Evolutionary conservation across 1,140 invertebrate species (phyloP), one percentile per base, ranked within the genome.

Genomic region (Caenorhabditis inopinata): DNA sequence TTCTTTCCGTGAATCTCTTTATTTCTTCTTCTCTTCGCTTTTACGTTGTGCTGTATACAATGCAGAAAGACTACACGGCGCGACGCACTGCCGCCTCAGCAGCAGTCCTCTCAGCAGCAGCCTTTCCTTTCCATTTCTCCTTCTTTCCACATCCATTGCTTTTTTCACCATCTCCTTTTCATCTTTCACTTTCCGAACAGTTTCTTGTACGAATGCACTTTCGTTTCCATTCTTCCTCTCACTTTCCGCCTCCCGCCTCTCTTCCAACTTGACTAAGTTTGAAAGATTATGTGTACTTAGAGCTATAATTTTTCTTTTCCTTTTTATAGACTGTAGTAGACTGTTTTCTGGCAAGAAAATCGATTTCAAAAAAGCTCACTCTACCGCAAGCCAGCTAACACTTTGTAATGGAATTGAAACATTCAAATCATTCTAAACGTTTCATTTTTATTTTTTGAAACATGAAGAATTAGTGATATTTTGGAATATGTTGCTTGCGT

Each of bases 151-250:
- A 21, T 68, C 27, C 58, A 42, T 38, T 11, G 51, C 27, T 58
- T 58, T 58, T 58, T 58, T 58, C 51, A 29, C 32, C 51, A 29
- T 14, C 51, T 32, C 32, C 49, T 16, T 32, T 68, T 68, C 27
- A 11, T 32, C 27, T 58, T 58, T 58, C 51, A 58, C 58, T 68
- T 68, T 68, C 32, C 32, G 38, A 68, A 38, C 58, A 38, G 58
- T 68, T 68, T 68, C 58, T 68, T 58, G 58, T 38, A 68, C 58
- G n/a, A 68, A 38, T 68, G 58, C 58, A 68, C 58, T 68, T 68
- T 68, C 25, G 58, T 68, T 68, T 38, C 32, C n/a, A 58, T 42
- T 42, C 38, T 14, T 14, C 14, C 38, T 14, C 38, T 14, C 3
- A 3, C 0, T 32, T 58, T 58, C 38, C 58, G 16, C 25, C 38